Evolutionary conservation across 2,888 invertebrate genomes (phyloP), one percentile per base, ranked within the genome.

Genomic region (Macrophya alboannulata): DNA sequence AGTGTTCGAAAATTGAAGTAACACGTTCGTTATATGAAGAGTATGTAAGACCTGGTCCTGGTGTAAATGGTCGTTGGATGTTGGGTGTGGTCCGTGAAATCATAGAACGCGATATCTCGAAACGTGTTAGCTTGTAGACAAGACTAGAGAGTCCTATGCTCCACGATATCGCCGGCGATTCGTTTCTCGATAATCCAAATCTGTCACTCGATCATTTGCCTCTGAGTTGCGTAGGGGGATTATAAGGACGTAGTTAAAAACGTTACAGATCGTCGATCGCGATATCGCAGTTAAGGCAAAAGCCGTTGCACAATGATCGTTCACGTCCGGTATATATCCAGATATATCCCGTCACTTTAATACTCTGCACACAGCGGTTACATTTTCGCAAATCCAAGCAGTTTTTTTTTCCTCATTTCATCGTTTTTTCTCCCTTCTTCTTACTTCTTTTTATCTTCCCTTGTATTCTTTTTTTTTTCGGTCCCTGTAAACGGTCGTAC

Each of bases 371-470:
- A 55, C 59, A 51, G 48, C 83, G 83, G 83, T 83, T 82, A 82
- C 25, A 48, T 40, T 82, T 83, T 71, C n/a, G 83, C 83, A 68
- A 68, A 83, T 68, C 81, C 62, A 1, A 8, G 82, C 79, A 79
- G 31, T 31, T 31, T 31, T 31, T 31, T 31, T 31, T 31, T 31
- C 3, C 3, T 31, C 31, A 31, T 31, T 31, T 1, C 31, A 31
- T 31, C 31, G 31, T 68, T 68, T 68, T 68, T 68, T 51, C 21
- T 17, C n/a, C 4, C 8, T 76, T 76, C 51, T 76, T 31, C 40
- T 51, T 17, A 10, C 17, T 10, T 15, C 37, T 55, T 55, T n/a
- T 48, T 12, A 10, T 48, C 48, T 77, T 40, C 59, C 48, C 9
- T 59, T n/a, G 31, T 81, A 17, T 40, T 31, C n/a, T 31, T 51